Conservation (phyloP, 37 sponge, comb jelly and placozoan genomes). For the Haliclona indistincta region DNA sequence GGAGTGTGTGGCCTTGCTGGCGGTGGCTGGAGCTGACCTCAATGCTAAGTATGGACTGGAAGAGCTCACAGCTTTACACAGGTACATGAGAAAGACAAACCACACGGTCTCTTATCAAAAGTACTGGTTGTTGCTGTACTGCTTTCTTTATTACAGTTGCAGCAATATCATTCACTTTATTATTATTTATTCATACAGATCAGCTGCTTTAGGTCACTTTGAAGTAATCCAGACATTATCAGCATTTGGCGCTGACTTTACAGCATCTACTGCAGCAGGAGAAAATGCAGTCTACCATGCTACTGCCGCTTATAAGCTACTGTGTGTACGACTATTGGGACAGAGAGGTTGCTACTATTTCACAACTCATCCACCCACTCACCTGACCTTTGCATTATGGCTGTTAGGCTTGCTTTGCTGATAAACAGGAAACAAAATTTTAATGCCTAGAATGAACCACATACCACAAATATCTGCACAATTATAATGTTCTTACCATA, state of each 20-base stretch:
- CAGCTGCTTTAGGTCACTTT: slow-evolving; percentile 73
- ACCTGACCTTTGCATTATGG: no score
- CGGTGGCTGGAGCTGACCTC: slow-evolving; percentile 49
- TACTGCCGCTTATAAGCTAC: slow-evolving; percentile 32
- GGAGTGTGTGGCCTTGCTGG: slow-evolving; percentile 72
- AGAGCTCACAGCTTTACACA: slow-evolving; percentile 58
- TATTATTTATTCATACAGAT: slow-evolving; percentile 20
- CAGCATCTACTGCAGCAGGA: slow-evolving; percentile 8
- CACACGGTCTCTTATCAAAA: background rate
- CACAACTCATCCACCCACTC: no score
- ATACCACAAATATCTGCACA: no score
- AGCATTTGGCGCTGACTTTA: slow-evolving; percentile 84
- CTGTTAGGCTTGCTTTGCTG: no score
- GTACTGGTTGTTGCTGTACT: background rate
- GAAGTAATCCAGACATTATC: slow-evolving; percentile 78
- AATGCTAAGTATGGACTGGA: slow-evolving; percentile 42
- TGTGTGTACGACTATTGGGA: slow-evolving; percentile 69
- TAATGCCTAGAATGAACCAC: no score
- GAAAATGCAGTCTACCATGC: slow-evolving; percentile 84
- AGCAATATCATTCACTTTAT: background rate
- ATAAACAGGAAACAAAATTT: no score
- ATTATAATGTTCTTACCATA: no score
- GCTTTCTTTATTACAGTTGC: background rate
- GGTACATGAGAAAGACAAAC: slow-evolving; percentile 14
- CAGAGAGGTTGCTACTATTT: slow-evolving; percentile 72